phyloP scores from a whole-genome alignment of 2,888 invertebrate genomes.

The Neoaliturus tenellus region DNA sequence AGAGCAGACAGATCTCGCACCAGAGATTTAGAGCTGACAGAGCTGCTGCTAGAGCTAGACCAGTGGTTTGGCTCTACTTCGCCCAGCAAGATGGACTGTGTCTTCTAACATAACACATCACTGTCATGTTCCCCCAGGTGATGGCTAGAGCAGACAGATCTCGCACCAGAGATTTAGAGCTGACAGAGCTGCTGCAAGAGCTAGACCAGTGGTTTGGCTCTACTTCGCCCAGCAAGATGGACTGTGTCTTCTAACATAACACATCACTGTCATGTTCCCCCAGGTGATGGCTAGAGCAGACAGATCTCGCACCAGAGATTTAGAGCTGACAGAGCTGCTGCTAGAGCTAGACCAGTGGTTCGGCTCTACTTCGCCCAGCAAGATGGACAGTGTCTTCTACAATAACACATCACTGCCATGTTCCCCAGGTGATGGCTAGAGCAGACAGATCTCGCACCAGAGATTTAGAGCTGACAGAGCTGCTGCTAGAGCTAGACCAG shows the following conservation, averaged over 20 bases:
- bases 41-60: conserved; percentile 74
- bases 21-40: conserved; percentile 65
- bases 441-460: conserved; percentile 62
- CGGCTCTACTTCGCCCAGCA: conserved; percentile 70
- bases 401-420: too few species aligned
- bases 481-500: conserved; percentile 74
- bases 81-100: conserved; percentile 60
- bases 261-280: too few species aligned
- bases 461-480: conserved; percentile 66
- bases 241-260: too few species aligned
- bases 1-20: conserved; percentile 63
- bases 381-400: too few species aligned
- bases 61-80: conserved; percentile 73
- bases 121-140: too few species aligned
- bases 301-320: conserved; percentile 59
- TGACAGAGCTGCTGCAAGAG: not conserved
- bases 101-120: too few species aligned
- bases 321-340: conserved; percentile 70
- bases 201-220: too few species aligned
- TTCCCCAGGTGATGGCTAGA: conserved; percentile 69
- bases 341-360: conserved; percentile 75
- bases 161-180: not conserved
- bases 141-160: too few species aligned
- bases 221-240: too few species aligned
- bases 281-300: conserved; percentile 69